Evolutionary conservation across 2,113 vertebrate species (phyloP).

Genomic region (Phylloscopus whistleri): DNA sequence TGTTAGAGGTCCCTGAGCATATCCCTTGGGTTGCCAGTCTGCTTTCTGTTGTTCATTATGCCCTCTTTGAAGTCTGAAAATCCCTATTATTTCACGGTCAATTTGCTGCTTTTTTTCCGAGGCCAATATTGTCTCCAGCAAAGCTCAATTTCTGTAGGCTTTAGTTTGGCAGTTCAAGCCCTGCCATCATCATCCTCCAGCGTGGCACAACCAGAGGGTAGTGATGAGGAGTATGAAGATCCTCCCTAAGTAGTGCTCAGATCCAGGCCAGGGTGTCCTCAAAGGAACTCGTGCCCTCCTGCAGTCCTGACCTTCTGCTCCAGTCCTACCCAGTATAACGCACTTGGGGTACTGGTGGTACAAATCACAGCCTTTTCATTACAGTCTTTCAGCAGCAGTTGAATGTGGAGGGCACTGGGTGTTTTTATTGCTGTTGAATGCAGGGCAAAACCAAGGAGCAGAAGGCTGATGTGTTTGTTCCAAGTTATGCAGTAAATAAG

Average conservation of each 20-base stretch:
- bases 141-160: background rate
- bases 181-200: background rate
- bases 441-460: background rate
- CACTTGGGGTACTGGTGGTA: background rate
- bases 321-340: background rate
- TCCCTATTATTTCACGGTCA: conserved; percentile 42
- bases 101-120: background rate
- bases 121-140: background rate
- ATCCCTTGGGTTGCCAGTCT: conserved; percentile 5
- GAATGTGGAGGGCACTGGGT: background rate
- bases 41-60: conserved; percentile 8
- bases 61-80: conserved; percentile 54
- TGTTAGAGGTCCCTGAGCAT: background rate
- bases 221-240: rapidly evolving
- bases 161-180: background rate
- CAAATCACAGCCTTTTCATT: background rate
- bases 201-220: background rate
- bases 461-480: background rate
- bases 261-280: background rate
- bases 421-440: background rate
- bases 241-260: background rate
- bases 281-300: background rate
- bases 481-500: conserved; percentile 14
- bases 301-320: background rate
- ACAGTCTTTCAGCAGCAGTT: background rate